Conservation (phyloP, 2,113 vertebrate species). For the Xenopus borealis region DNA sequence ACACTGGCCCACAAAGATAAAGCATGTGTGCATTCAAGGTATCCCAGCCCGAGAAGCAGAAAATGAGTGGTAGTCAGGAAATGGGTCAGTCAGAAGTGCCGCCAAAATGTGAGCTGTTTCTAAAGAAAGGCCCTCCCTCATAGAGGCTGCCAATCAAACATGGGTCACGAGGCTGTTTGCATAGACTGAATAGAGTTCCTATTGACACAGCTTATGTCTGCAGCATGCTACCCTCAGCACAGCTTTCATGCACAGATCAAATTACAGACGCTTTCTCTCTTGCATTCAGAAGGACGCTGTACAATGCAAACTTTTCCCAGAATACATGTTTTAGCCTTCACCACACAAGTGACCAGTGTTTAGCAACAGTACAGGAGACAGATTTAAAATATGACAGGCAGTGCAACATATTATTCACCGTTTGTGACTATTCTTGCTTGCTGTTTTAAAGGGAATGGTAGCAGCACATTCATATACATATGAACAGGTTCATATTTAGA, state of each 20-base stretch:
- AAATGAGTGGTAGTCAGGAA: constrained; percentile 42
- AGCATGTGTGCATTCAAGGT: constrained; percentile 10
- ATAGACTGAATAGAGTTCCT: constrained; percentile 56
- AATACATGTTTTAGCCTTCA: constrained; percentile 26
- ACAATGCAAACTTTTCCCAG: constrained; percentile 47
- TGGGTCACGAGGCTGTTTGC: constrained; percentile 55
- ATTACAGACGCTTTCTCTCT: constrained; percentile 52
- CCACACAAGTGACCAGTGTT: constrained; percentile 14
- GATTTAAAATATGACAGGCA: background rate
- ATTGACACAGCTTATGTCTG: constrained; percentile 59
- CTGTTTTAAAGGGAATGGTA: no score
- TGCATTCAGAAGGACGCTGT: constrained; percentile 52
- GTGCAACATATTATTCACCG: background rate
- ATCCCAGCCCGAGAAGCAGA: constrained; percentile 38
- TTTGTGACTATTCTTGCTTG: no score
- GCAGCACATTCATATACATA: no score
- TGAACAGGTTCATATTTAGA: no score
- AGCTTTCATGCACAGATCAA: constrained; percentile 58
- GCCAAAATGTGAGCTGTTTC: constrained; percentile 52
- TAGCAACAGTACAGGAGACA: background rate
- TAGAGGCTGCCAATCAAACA: constrained; percentile 55
- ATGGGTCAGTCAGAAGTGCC: constrained; percentile 50
- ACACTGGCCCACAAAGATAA: constrained; percentile 9
- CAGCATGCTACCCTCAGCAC: constrained; percentile 52
- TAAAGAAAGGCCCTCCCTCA: constrained; percentile 50